Evolutionary conservation across 2,888 invertebrate genomes (phyloP).

Genomic region (Troides aeacus): DNA sequence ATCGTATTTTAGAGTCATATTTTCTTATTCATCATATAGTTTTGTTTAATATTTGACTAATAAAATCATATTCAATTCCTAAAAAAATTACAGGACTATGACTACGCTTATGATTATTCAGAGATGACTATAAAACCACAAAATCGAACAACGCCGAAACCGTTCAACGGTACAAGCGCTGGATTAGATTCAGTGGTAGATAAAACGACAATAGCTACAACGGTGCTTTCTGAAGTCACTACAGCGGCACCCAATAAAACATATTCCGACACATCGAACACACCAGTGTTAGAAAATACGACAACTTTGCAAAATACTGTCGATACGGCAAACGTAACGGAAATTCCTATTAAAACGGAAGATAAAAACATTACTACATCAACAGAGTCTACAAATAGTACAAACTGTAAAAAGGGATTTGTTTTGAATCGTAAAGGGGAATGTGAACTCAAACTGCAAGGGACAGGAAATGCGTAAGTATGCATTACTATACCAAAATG

Average conservation of each 20-base stretch:
- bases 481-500: neutral
- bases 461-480: slow-evolving; percentile 69
- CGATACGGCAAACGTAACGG: slow-evolving; percentile 34
- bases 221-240: slow-evolving; percentile 36
- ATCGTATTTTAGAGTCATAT: neutral
- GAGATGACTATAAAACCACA: slow-evolving; percentile 85
- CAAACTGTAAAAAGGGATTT: slow-evolving; percentile 65
- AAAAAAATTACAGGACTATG: slow-evolving; percentile 81
- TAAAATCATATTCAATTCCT: neutral
- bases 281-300: slow-evolving; percentile 31
- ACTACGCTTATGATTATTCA: slow-evolving; percentile 86
- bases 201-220: slow-evolving; percentile 43
- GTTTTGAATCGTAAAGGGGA: slow-evolving; percentile 61
- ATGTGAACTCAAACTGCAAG: slow-evolving; percentile 64
- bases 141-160: slow-evolving; percentile 66
- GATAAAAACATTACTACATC: slow-evolving; percentile 35
- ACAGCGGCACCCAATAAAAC: slow-evolving; percentile 31
- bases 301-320: slow-evolving; percentile 37
- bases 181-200: slow-evolving; percentile 40
- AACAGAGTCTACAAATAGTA: slow-evolving; percentile 34
- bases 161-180: slow-evolving; percentile 53
- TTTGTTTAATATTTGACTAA: neutral
- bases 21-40: neutral
- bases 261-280: slow-evolving; percentile 25
- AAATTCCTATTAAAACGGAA: slow-evolving; percentile 30